Base-by-base conservation (phyloP, 1,140 invertebrate genomes). In the Episyrphus balteatus region DNA sequence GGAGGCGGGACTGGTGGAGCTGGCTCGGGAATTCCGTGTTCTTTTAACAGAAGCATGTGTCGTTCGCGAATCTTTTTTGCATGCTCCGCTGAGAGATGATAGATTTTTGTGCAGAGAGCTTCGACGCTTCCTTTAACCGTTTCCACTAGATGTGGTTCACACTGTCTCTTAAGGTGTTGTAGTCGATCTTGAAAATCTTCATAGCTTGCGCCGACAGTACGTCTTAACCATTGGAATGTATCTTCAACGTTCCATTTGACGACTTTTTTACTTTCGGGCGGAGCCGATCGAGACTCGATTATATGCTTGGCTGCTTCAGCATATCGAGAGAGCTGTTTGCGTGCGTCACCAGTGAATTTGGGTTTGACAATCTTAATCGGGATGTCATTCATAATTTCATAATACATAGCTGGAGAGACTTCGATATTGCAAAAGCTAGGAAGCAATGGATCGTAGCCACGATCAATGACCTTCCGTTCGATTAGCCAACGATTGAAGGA, bases 161-260 rank as follows among this genome's bases (percentile, higher is more conserved):
- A 96, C 62, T 96, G 92, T 26, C 87, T 79, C 75, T 91, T 66
- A 2, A 67, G 50, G 52, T 82, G 52, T 81, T 74, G 61, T 37
- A 63, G 47, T 10, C 84, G 73, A 57, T 88, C 88, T 70, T 92
- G 88, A 69, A 92, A 92, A 73, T 97, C 92, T 69, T 96, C 92
- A 73, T 93, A 97, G 2, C 90, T 92, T 18, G 92, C 91, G 41
- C 91, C 92, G n/a, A 92, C 83, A 12, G 91, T 95, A 62, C 86
- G 80, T 61, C 92, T 77, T 21, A 98, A 66, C 93, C 93, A 98
- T 52, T 88, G 85, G 70, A 98, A 96, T 2, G 92, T 96, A 57
- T 97, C 93, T 63, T 97, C 93, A 1, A 91, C 92, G 75, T 97
- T 95, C 93, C 93, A 98, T 69, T 97, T 97, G 0, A 98, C 92